Base-by-base conservation (phyloP, 2,888 invertebrate species). In the Drosophila meridiana region DNA sequence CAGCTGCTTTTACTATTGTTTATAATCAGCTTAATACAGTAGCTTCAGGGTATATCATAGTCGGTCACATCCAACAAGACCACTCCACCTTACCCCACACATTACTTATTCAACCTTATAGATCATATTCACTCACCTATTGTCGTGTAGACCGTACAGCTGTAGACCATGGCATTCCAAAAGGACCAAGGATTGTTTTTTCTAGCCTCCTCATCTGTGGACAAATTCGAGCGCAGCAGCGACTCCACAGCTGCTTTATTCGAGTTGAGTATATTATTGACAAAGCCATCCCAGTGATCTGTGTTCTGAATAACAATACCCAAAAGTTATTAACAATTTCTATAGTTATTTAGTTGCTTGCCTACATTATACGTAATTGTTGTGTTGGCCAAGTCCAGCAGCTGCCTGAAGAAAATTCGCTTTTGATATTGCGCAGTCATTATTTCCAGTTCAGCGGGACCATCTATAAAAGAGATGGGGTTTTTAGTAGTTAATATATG, bases 81-180 rank as follows among this genome's bases (percentile, higher is more conserved):
- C 3, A 8, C 32, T 47, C 14, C n/a, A 2, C n/a, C 32, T 34
- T n/a, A 52, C 6, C 34, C 8, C n/a, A 32, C 9, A n/a, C 9
- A 9, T 7, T 6, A 3, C 0, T 32, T 4, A 50, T 32, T 32
- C 9, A 11, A 20, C n/a, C 5, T 8, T 28, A 34, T n/a, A 5
- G 3, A 14, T 14, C 38, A 0, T 11, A 13, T 14, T 14, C 42
- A 93, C 95, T 95, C 90, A 97, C 98, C 98, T 90, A 98, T 98
- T 13, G 97, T 98, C 13, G 98, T 98, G 88, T 96, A 97, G 90
- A 98, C 96, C 32, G 98, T 98, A 48, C 97, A 96, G 80, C 97
- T 96, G 87, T 96, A 98, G 86, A 98, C 97, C 93, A 98, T 95
- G 0, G 97, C 94, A 91, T 97, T 97, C 96, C 96, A 97, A 91